phyloP scores from a whole-genome alignment of 2,797 vertebrate genomes.

The Huso huso region DNA sequence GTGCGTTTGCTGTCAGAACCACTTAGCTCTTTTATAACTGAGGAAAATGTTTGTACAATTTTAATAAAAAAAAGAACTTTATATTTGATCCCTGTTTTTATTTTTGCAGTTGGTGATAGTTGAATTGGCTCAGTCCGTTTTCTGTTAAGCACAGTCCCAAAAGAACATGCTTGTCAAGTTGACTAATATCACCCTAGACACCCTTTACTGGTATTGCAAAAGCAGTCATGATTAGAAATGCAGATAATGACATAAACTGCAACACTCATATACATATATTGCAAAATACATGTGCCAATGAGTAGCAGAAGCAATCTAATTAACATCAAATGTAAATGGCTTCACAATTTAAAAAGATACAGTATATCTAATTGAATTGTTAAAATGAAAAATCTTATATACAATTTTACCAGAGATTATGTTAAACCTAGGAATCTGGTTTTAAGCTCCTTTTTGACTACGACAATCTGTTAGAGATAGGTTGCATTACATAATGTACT shows the following conservation, averaged over 20 bases:
- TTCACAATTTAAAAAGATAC: no score
- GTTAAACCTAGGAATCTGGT: no score
- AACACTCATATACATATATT: not conserved
- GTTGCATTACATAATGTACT: no score
- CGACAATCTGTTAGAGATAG: no score
- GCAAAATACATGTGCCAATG: no score
- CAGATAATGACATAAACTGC: not conserved
- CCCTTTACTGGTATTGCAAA: not conserved
- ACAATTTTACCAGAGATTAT: no score
- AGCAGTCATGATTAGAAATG: not conserved
- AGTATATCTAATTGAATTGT: no score
- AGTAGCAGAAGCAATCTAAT: no score
- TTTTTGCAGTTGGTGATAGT: not conserved
- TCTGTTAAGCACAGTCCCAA: no score
- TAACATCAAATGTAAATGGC: no score
- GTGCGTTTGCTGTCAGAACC: slow-evolving; percentile 73
- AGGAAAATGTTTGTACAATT: slow-evolving; percentile 93
- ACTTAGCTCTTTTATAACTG: slow-evolving; percentile 93
- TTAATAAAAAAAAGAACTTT: slow-evolving; percentile 86
- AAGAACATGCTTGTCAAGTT: not conserved
- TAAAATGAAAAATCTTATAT: no score
- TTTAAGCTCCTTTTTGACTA: no score
- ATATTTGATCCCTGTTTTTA: slow-evolving; percentile 52
- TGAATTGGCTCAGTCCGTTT: not conserved
- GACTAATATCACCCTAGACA: not conserved